Percentiles rank a stretch among this genome's conserved stretches.
These are phyloP conservation scores for Cynodonichthys magdalenae DNA, from an alignment of 2,797 vertebrate genomes.

Conservation along the genomic window DNA sequence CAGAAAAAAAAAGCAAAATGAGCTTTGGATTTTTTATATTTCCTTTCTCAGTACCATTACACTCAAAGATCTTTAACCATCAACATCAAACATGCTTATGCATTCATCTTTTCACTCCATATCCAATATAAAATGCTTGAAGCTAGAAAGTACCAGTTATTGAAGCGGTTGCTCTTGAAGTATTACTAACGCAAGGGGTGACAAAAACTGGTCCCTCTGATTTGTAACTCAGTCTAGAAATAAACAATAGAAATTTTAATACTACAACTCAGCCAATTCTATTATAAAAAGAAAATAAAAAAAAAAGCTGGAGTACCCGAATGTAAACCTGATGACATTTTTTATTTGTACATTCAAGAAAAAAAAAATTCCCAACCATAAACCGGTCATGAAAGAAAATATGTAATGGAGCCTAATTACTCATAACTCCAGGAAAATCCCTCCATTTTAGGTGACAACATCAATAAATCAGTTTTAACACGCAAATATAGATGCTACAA, in stretches of 20 bases:
- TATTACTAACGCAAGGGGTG: conserved; percentile 41
- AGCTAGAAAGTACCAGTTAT: conserved; percentile 68
- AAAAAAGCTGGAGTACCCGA: conserved; percentile 67
- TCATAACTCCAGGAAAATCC: conserved; percentile 17
- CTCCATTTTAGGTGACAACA: conserved; percentile 54
- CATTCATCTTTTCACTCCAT: conserved; percentile 36
- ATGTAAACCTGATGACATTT: conserved; percentile 71
- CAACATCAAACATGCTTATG: conserved; percentile 44
- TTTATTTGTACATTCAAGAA: conserved; percentile 79
- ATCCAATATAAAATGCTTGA: conserved; percentile 45
- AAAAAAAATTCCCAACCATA: conserved; percentile 37
- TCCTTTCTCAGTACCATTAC: conserved; percentile 61
- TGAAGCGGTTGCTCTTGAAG: conserved; percentile 43
- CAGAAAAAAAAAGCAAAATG: conserved; percentile 57
- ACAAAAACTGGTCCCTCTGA: conserved; percentile 48
- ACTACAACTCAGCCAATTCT: conserved; percentile 41
- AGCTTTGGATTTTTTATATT: conserved; percentile 71
- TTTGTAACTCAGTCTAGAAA: conserved; percentile 26
- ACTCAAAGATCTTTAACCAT: conserved; percentile 36
- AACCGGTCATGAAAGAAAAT: conserved; percentile 35
- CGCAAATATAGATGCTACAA: conserved; percentile 42
- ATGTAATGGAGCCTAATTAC: conserved; percentile 28
- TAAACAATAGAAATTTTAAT: conserved; percentile 22
- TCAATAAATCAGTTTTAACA: conserved; percentile 39
- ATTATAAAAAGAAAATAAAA: conserved; percentile 44